Evolutionary conservation across 1,140 invertebrate genomes (phyloP).

Genomic region (Matsumurasca onukii): DNA sequence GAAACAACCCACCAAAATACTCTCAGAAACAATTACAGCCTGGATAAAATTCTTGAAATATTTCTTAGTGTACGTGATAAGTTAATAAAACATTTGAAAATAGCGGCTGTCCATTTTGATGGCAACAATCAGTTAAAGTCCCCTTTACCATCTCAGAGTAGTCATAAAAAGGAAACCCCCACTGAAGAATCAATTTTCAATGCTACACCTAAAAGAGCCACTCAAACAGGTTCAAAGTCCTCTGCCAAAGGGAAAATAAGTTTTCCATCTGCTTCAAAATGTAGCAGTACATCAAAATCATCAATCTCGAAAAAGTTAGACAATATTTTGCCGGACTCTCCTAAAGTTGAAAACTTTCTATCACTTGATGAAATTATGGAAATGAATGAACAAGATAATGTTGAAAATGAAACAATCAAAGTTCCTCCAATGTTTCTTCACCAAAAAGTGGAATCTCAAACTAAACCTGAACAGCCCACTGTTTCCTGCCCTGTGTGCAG

Average conservation of each 20-base stretch:
- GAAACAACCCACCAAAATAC: constrained; percentile 53
- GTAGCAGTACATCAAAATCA: constrained; percentile 1
- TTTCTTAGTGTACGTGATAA: constrained; percentile 45
- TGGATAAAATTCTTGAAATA: constrained; percentile 47
- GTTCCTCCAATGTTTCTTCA: constrained; percentile 41
- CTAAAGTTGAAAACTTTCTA: not conserved
- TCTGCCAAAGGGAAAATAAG: not conserved
- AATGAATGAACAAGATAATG: too few relatives aligned
- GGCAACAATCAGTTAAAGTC: not conserved
- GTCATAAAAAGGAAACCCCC: not conserved
- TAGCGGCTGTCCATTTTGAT: constrained; percentile 29
- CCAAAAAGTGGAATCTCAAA: constrained; percentile 40
- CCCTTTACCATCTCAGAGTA: not conserved
- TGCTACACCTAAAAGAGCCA: not conserved
- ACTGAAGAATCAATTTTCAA: too few relatives aligned
- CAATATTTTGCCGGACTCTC: not conserved
- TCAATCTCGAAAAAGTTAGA: not conserved
- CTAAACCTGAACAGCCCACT: constrained; percentile 33
- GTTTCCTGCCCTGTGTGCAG: constrained; percentile 58
- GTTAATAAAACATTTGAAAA: constrained; percentile 39
- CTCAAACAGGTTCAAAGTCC: not conserved
- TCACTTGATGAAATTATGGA: too few relatives aligned
- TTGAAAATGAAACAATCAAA: constrained; percentile 7
- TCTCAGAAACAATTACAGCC: constrained; percentile 52
- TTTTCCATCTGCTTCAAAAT: not conserved